Evolutionary conservation across 2,113 vertebrate species (phyloP), one percentile per base, ranked within the genome.

Genomic region (Myotis brandtii): DNA sequence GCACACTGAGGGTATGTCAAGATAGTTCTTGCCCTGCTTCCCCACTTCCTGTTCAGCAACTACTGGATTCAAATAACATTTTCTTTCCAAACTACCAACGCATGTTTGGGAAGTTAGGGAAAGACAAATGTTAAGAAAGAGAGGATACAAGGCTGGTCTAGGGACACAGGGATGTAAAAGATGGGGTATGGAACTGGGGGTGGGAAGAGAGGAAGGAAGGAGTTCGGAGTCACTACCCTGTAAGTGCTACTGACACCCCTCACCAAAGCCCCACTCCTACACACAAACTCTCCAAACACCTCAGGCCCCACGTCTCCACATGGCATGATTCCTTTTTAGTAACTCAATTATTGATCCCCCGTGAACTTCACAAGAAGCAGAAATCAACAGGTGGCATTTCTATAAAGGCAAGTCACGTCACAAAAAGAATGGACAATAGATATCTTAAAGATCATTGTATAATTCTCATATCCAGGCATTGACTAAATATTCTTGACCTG

Each of bases 321-420:
- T 40, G 43, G 6, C 54, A 27, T 5, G 2, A 5, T 37, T 66
- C 20, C 72, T 81, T 50, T 95, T 95, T 18, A 72, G 79, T 81
- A 46, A 89, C 20, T 75, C 23, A 81, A 16, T 43, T 72, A 66
- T 54, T 27, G n/a, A 77, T 70, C 23, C 40, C 27, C 43, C 70
- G 21, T 32, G 75, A 94, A 46, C 40, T 30, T 83, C 62, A 40
- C 9, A 62, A 92, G n/a, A 89, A 85, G 14, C 3, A n/a, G 72
- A 93, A 94, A 73, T 72, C 17, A 95, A 93, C 2, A 67, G 25
- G 25, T 46, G 37, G 32, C 40, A 52, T 73, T 70, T 89, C 56
- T 43, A 83, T 3, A 75, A 37, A 75, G 23, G 3, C 64, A 46
- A 20, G 50, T 83, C 79, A 50, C 0, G 0, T 77, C 30, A 20